Conservation (phyloP, 1,140 invertebrate genomes). For the Pristionchus pacificus region DNA sequence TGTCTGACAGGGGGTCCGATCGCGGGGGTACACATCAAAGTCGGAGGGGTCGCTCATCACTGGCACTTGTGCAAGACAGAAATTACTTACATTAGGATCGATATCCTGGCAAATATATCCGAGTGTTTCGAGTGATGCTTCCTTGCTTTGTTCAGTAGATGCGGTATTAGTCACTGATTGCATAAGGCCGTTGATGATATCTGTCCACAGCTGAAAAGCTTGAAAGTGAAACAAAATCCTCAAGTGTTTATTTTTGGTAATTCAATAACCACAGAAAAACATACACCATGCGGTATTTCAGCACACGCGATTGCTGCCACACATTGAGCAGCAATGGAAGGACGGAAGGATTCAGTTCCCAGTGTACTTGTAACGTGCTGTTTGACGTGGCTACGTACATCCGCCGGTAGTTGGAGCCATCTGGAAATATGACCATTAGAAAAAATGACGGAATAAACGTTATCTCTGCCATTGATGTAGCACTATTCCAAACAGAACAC, state of each 20-base stretch:
- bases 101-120: constrained; percentile 80
- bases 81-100: constrained; percentile 21
- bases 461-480: not conserved
- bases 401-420: constrained; percentile 69
- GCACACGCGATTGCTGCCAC: constrained; percentile 95
- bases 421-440: constrained; percentile 32
- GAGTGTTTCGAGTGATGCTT: constrained; percentile 92
- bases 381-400: constrained; percentile 82
- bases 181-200: constrained; percentile 79
- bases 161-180: constrained; percentile 76
- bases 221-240: not conserved
- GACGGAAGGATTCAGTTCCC: constrained; percentile 84
- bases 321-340: constrained; percentile 95
- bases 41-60: no score
- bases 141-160: constrained; percentile 82
- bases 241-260: not conserved
- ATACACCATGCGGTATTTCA: constrained; percentile 73
- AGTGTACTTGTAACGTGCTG: constrained; percentile 90
- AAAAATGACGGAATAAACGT: not conserved
- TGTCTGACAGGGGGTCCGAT: no score
- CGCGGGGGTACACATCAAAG: no score
- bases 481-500: no score
- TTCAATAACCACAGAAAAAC: constrained; percentile 2
- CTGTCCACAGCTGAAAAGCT: constrained; percentile 65
- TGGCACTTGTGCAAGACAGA: not conserved